Evolutionary conservation across 2,888 invertebrate genomes (phyloP).

Genomic region (Athalia cordata): DNA sequence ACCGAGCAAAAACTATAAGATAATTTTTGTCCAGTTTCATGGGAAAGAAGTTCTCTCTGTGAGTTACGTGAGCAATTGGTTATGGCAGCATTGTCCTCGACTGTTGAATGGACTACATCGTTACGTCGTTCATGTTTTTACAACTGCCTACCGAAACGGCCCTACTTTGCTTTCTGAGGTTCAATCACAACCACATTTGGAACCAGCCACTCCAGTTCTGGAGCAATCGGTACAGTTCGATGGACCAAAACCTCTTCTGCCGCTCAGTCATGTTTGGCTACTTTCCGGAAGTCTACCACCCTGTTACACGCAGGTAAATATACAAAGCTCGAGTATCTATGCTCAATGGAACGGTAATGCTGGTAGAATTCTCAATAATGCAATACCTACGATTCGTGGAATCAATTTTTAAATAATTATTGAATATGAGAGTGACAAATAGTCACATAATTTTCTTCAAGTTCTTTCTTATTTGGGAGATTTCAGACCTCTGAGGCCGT

Average conservation of each 20-base stretch:
- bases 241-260: constrained; percentile 74
- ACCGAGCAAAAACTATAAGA: not conserved
- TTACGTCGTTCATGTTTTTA: constrained; percentile 78
- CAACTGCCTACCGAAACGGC: constrained; percentile 76
- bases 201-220: constrained; percentile 85
- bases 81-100: constrained; percentile 85
- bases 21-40: constrained; percentile 78
- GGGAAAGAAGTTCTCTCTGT: constrained; percentile 84
- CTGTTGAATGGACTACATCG: constrained; percentile 86
- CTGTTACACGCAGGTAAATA: constrained; percentile 70
- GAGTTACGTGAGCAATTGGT: constrained; percentile 88
- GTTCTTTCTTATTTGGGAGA: no score
- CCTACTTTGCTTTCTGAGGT: constrained; percentile 64
- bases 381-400: no score
- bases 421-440: no score
- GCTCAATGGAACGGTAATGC: no score
- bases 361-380: no score
- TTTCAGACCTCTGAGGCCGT: no score
- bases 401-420: no score
- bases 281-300: constrained; percentile 80
- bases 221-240: constrained; percentile 67
- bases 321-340: not conserved
- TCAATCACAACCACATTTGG: constrained; percentile 75
- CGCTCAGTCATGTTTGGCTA: constrained; percentile 83
- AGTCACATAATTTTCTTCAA: no score